Base-by-base conservation (phyloP, 2,113 vertebrate genomes). In the Neolamprologus devosi region DNA sequence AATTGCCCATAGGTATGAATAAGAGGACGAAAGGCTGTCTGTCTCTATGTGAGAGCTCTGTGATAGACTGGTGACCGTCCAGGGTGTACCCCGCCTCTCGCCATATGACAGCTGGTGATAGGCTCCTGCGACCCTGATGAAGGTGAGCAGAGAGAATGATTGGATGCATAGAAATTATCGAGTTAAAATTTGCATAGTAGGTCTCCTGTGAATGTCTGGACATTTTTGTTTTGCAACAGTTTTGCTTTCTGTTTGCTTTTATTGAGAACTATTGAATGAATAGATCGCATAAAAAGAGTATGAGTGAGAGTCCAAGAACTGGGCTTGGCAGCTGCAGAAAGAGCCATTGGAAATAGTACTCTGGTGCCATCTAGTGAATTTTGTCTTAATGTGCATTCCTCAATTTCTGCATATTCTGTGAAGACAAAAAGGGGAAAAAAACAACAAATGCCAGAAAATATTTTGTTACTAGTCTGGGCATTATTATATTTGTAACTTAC, bases 311-410 rank as follows among this genome's bases (percentile, higher is more conserved):
- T 21, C 75, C 0, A 1, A 80, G 45, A 63, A 83, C 5, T 35
- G 35, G 21, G 4, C 5, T 33, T n/a, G 4, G 23, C 14, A 17
- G 40, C 49, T 82, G 55, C 57, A 80, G 30, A 51, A 28, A 21
- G 8, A 40, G 2, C 8, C 5, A 0, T 42, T 79, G 10, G 49
- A 88, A 89, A 85, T 51, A 17, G 65, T 11, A 42, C 73, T 85
- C 63, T 93, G 75, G 80, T 88, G 89, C 86, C 75, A 90, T 65
- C 87, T 85, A 47, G 51, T 89, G 89, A 53, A 60, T 7, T 2
- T 2, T 80, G 17, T 51, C 11, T 33, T 54, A 54, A 47, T 47
- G 30, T 82, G 33, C n/a, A 9, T 45, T 6, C 6, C 21, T 79
- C 8, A 3, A 30, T 21, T 65, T 55, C 17, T 83, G n/a, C 35